These are phyloP conservation scores for Apostichopus parvimensis DNA, from an alignment of 35 echinoderm and acorn worm genomes.

Conservation along the genomic window DNA sequence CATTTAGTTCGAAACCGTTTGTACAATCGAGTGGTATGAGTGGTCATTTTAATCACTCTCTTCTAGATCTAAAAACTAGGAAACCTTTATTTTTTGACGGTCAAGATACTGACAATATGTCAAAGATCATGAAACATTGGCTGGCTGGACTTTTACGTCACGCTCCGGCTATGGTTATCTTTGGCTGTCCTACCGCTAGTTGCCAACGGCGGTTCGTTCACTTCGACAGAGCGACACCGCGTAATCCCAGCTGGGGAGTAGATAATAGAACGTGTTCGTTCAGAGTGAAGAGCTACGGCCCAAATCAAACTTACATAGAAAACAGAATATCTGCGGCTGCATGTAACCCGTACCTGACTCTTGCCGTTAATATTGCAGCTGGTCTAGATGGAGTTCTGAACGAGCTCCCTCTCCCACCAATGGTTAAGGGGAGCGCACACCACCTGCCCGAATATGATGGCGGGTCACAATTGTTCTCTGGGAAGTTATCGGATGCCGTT, in stretches of 20 bases:
- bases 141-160: constrained; percentile 54
- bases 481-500: constrained; percentile 35
- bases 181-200: constrained; percentile 48
- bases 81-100: constrained; percentile 6
- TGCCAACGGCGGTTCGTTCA: constrained; percentile 30
- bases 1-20: constrained; percentile 36
- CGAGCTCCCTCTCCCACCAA: constrained; percentile 29
- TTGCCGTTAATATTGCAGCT: constrained; percentile 61
- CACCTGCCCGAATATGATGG: background rate
- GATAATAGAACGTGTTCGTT: constrained; percentile 50
- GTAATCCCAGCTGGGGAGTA: constrained; percentile 31
- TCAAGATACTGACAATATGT: constrained; percentile 15
- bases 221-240: background rate
- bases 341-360: constrained; percentile 51
- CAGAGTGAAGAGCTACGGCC: constrained; percentile 19
- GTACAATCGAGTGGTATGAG: background rate
- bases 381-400: constrained; percentile 58
- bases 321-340: constrained; percentile 41
- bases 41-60: constrained; percentile 63
- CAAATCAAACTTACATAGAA: constrained; percentile 45
- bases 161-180: constrained; percentile 36
- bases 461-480: background rate
- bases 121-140: constrained; percentile 52
- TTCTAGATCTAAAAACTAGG: background rate
- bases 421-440: background rate